Evolutionary conservation across 2,888 invertebrate genomes (phyloP).

Genomic region (Malthinus flaveolus): DNA sequence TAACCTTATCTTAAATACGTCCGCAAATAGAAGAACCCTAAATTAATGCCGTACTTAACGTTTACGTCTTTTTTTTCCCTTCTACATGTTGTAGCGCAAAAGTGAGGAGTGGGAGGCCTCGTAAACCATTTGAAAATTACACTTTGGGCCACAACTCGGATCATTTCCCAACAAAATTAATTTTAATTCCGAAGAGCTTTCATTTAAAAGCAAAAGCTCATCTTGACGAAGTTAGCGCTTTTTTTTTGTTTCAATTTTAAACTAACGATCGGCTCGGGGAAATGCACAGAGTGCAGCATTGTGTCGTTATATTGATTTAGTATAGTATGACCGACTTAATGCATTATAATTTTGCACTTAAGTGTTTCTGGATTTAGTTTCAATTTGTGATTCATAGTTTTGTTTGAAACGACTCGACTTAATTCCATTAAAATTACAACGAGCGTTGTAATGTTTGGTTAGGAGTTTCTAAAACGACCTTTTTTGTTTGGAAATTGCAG

Average conservation of each 20-base stretch:
- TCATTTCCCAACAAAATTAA: background rate
- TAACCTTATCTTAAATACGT: constrained; percentile 50
- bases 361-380: constrained; percentile 38
- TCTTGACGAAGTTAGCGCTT: background rate
- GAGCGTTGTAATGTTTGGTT: constrained; percentile 14
- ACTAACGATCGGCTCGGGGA: background rate
- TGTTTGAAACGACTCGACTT: constrained; percentile 13
- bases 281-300: constrained; percentile 14
- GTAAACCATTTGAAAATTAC: constrained; percentile 1
- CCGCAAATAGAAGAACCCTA: constrained; percentile 43
- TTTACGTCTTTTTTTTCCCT: constrained; percentile 15
- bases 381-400: constrained; percentile 35
- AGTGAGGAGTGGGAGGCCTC: constrained; percentile 5
- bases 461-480: constrained; percentile 4
- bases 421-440: constrained; percentile 12
- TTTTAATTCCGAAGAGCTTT: background rate
- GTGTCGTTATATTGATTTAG: constrained; percentile 32
- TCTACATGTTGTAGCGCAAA: too few relatives aligned
- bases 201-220: too few relatives aligned
- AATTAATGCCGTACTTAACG: constrained; percentile 25
- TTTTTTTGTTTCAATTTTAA: background rate
- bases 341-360: constrained; percentile 39
- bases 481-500: background rate
- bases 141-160: background rate
- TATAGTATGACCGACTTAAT: constrained; percentile 39